Evolutionary conservation across 2,113 vertebrate species (phyloP), one percentile per base, ranked within the genome.

Genomic region (Etheostoma spectabile): DNA sequence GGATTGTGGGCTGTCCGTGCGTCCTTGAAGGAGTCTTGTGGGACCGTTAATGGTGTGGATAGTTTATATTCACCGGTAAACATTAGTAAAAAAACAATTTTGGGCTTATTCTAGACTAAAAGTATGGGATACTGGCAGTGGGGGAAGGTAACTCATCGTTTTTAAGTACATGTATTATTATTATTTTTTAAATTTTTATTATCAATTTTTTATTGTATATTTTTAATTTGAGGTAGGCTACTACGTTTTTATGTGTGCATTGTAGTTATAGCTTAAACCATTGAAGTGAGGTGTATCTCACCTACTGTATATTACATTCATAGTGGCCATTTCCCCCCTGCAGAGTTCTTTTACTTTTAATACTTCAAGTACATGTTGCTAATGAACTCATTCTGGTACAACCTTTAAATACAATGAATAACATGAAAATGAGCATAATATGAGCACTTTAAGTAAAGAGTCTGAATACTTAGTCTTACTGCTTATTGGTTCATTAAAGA

Each of bases 11-110:
- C 2, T 82, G 22, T 77, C 78, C 55, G 8, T 2, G 45, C 22
- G 63, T 84, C 67, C 24, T 0, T 79, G 52, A 88, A 77, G 74
- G 75, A 1, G 60, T 64, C 78, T 22, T 49, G 2, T 1, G 2
- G 46, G n/a, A 35, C 21, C 8, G 24, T 49, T 55, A 61, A 49
- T 35, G 10, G 24, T 10, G 33, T 48, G 56, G 27, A 11, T 33
- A 76, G 61, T 85, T 85, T 12, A 51, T 5, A 18, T 11, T 15
- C 57, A 24, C 56, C 3, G 21, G 21, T 33, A 68, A 74, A 82
- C 13, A 1, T 68, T 14, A n/a, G 84, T 68, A 45, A 57, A 71
- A 51, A 71, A 56, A 5, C 1, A 21, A 38, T 55, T 0, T n/a
- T 15, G 21, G 14, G 24, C 15, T 57, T 3, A 13, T 21, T 30